Evolutionary conservation across 2,113 vertebrate species (phyloP).

Genomic region (Mormyrus lacerda): DNA sequence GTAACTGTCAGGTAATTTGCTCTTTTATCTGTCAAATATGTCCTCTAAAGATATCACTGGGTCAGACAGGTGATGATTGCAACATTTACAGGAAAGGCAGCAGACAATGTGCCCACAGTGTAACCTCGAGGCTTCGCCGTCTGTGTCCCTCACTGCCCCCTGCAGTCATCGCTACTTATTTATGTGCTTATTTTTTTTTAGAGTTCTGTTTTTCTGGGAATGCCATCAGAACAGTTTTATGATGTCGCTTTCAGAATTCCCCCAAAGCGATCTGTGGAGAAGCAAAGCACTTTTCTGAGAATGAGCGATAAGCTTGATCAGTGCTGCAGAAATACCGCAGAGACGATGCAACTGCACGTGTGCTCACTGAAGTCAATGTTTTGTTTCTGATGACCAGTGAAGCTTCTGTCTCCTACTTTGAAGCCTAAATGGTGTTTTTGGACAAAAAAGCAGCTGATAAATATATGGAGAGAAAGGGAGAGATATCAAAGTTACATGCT

Average conservation of each 20-base stretch:
- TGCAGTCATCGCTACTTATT: neutral
- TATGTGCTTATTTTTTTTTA: slow-evolving; percentile 5
- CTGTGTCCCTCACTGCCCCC: neutral
- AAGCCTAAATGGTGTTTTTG: slow-evolving; percentile 30
- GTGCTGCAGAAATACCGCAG: slow-evolving; percentile 19
- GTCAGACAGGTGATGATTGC: neutral
- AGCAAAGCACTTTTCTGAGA: slow-evolving; percentile 24
- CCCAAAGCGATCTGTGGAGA: slow-evolving; percentile 28
- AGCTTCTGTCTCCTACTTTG: slow-evolving; percentile 28
- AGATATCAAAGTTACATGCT: neutral
- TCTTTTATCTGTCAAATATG: neutral
- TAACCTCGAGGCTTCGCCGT: neutral
- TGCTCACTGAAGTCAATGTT: neutral
- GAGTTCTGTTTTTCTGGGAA: slow-evolving; percentile 12
- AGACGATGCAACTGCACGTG: neutral
- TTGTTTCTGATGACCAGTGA: slow-evolving; percentile 25
- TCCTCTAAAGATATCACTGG: neutral
- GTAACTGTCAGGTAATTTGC: neutral
- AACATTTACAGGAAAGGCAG: neutral
- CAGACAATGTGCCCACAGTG: neutral
- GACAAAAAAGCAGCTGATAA: slow-evolving; percentile 16
- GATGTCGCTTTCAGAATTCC: slow-evolving; percentile 25
- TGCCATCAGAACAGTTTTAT: slow-evolving; percentile 18
- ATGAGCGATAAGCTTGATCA: slow-evolving; percentile 34
- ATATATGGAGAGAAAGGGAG: neutral